phyloP scores from a whole-genome alignment of 2,113 vertebrate genomes.

The Albula glossodonta region DNA sequence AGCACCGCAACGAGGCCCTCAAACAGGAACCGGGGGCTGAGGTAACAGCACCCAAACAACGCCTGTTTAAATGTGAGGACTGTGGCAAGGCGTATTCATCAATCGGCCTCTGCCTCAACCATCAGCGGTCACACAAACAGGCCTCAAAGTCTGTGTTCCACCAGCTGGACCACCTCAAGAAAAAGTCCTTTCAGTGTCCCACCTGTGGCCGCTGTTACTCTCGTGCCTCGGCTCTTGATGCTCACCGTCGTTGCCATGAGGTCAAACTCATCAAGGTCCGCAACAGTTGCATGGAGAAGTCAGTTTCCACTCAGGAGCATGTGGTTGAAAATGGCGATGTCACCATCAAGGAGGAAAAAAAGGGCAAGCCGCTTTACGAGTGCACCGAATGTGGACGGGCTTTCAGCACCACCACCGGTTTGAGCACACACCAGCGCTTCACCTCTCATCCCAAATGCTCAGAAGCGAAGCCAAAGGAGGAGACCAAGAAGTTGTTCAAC shows the following conservation, averaged over 20 bases:
- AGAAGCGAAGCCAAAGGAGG: constrained; percentile 49
- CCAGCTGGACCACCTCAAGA: constrained; percentile 68
- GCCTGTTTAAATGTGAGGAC: constrained; percentile 62
- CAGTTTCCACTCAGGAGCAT: not conserved
- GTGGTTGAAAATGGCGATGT: constrained; percentile 32
- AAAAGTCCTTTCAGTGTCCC: constrained; percentile 73
- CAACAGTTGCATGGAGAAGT: constrained; percentile 44
- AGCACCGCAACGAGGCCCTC: constrained; percentile 49
- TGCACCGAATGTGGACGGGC: constrained; percentile 66
- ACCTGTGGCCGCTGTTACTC: constrained; percentile 72
- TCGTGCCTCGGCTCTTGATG: constrained; percentile 74
- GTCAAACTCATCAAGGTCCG: constrained; percentile 68
- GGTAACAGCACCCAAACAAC: constrained; percentile 45
- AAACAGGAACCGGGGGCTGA: constrained; percentile 35
- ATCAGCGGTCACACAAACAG: constrained; percentile 67
- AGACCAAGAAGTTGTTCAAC: constrained; percentile 60
- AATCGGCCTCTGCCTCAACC: constrained; percentile 70
- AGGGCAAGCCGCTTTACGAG: constrained; percentile 50
- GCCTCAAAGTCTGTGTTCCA: constrained; percentile 71
- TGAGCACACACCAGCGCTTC: constrained; percentile 70
- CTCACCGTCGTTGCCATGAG: constrained; percentile 74
- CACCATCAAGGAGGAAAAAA: constrained; percentile 21
- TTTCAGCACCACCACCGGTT: constrained; percentile 55
- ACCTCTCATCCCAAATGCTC: constrained; percentile 59
- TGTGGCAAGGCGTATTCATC: constrained; percentile 67